Evolutionary conservation across 1,140 invertebrate species (phyloP).

Genomic region (Caenorhabditis briggsae): DNA sequence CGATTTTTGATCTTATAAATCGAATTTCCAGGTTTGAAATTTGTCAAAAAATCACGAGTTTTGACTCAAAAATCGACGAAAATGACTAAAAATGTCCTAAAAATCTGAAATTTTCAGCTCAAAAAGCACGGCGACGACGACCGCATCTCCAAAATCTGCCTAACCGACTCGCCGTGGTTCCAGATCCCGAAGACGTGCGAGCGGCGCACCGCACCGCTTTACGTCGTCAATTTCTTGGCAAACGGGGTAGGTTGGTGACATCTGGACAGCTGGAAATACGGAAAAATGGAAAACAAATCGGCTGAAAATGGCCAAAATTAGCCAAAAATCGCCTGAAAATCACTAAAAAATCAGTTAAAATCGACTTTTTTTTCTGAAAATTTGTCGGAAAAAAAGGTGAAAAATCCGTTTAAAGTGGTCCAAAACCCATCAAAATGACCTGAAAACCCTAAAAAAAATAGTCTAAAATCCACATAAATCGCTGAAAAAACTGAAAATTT

Average conservation of each 20-base stretch:
- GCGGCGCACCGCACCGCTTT: background rate
- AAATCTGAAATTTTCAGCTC: constrained; percentile 41
- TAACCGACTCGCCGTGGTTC: constrained; percentile 51
- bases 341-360: too few relatives aligned
- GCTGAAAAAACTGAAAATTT: background rate
- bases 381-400: background rate
- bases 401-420: too few relatives aligned
- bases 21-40: too few relatives aligned
- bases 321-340: background rate
- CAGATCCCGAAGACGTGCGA: background rate
- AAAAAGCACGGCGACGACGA: constrained; percentile 35
- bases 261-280: background rate
- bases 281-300: background rate
- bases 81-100: background rate
- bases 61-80: background rate
- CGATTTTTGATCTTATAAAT: too few relatives aligned
- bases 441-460: too few relatives aligned
- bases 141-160: constrained; percentile 18
- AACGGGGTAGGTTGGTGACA: background rate
- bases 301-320: background rate
- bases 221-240: constrained; percentile 32
- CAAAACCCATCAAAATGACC: too few relatives aligned
- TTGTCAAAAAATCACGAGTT: background rate
- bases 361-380: too few relatives aligned
- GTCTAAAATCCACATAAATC: too few relatives aligned